A percentile compares a stretch with the other conserved stretches of the same genome.
Evolutionary conservation across 1,140 invertebrate genomes (phyloP).

Genomic region (Anoplophora glabripennis): DNA sequence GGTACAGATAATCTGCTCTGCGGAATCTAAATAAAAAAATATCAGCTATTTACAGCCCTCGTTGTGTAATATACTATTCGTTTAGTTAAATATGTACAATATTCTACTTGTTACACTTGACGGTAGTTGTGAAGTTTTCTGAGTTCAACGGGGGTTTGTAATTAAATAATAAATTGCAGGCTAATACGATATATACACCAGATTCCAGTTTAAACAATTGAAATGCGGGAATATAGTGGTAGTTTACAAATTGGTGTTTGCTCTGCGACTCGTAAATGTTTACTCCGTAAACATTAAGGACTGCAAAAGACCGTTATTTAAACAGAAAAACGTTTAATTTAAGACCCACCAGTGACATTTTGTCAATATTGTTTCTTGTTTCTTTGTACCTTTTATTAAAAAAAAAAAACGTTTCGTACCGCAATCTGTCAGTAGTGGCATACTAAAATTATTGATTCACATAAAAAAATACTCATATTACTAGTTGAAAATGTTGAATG

Average conservation of each 20-base stretch:
- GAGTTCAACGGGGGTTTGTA: too few relatives aligned
- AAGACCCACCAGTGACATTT: neutral
- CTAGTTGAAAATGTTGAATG: too few relatives aligned
- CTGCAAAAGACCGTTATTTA: neutral
- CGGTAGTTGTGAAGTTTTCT: neutral
- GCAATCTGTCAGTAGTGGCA: too few relatives aligned
- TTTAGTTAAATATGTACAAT: neutral
- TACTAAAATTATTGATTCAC: too few relatives aligned
- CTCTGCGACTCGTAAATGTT: neutral
- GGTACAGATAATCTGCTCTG: too few relatives aligned
- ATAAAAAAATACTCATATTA: too few relatives aligned
- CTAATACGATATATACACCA: neutral
- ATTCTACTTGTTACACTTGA: neutral
- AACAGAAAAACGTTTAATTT: neutral
- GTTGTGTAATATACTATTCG: too few relatives aligned
- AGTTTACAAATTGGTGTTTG: constrained; percentile 8
- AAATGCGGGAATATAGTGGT: constrained; percentile 6
- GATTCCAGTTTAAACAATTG: neutral
- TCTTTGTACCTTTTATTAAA: neutral
- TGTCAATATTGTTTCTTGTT: neutral
- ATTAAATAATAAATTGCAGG: too few relatives aligned
- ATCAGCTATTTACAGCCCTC: too few relatives aligned
- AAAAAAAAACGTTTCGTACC: neutral
- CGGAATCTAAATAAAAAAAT: too few relatives aligned
- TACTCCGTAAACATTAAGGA: neutral